A percentile compares a stretch with the other conserved stretches of the same genome.
phyloP scores from a whole-genome alignment of 37 sponge, comb jelly and placozoan species.

The Mnemiopsis leidyi region DNA sequence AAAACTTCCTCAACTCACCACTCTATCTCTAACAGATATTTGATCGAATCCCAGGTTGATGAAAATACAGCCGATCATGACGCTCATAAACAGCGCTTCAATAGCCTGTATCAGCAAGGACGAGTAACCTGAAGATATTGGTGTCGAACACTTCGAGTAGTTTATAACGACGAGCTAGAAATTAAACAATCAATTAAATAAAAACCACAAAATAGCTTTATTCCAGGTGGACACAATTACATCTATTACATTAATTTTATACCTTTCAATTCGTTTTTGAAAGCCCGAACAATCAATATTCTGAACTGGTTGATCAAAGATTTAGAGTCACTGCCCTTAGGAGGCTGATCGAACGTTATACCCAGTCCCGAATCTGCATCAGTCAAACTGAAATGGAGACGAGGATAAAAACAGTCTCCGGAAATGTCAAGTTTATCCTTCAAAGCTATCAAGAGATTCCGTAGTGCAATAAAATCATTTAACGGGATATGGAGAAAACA shows the following conservation, averaged over 20 bases:
- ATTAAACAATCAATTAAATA: too few species aligned
- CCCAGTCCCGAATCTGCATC: slow-evolving; percentile 47
- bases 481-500: too few species aligned
- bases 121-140: slow-evolving; percentile 36
- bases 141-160: too few species aligned
- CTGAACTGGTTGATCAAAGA: slow-evolving; percentile 5
- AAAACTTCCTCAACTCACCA: slow-evolving; percentile 38
- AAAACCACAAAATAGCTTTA: too few species aligned
- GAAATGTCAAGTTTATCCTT: too few species aligned
- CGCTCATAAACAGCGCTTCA: slow-evolving; percentile 57
- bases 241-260: too few species aligned
- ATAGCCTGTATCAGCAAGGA: slow-evolving; percentile 35
- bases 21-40: slow-evolving; percentile 57
- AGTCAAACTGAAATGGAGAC: too few species aligned
- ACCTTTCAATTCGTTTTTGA: slow-evolving; percentile 60
- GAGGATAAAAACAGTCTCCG: too few species aligned
- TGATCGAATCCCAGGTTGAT: slow-evolving; percentile 64
- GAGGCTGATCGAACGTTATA: not conserved
- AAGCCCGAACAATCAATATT: slow-evolving; percentile 18
- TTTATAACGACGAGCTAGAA: too few species aligned
- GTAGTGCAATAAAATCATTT: too few species aligned
- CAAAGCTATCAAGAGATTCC: too few species aligned
- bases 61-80: slow-evolving; percentile 63
- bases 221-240: too few species aligned
- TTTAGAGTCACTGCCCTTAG: not conserved